phyloP scores from a whole-genome alignment of 2,113 vertebrate genomes.

The Gobius niger region DNA sequence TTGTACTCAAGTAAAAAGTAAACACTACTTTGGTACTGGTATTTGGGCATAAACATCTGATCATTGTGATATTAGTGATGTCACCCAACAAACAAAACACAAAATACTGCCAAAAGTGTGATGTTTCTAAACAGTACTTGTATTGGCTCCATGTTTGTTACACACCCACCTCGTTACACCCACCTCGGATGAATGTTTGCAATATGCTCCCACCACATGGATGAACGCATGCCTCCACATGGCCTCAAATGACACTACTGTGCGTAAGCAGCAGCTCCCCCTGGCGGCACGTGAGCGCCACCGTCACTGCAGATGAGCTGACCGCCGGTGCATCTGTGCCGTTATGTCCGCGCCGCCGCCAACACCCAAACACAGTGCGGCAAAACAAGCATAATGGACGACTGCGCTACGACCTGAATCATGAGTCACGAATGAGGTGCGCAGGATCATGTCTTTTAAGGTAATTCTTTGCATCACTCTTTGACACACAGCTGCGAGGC shows the following conservation, averaged over 20 bases:
- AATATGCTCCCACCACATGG: too few relatives aligned
- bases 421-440: conserved; percentile 71
- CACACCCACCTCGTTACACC: too few relatives aligned
- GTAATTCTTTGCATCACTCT: conserved; percentile 59
- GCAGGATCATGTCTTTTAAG: conserved; percentile 78
- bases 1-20: too few relatives aligned
- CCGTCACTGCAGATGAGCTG: conserved; percentile 52
- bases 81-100: too few relatives aligned
- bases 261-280: conserved; percentile 33
- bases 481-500: conserved; percentile 19
- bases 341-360: conserved; percentile 50
- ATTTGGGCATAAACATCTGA: too few relatives aligned
- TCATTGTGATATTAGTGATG: too few relatives aligned
- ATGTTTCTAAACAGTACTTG: too few relatives aligned
- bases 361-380: conserved; percentile 63
- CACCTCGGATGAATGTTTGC: too few relatives aligned
- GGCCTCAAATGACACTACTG: background rate
- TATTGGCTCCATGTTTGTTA: too few relatives aligned
- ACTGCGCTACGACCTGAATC: conserved; percentile 31
- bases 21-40: too few relatives aligned
- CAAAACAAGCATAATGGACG: conserved; percentile 55
- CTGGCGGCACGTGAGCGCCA: background rate
- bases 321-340: conserved; percentile 21
- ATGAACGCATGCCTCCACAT: background rate
- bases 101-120: too few relatives aligned